Conservation (phyloP, 2,797 vertebrate species). For the Scomberomorus guttatus region DNA sequence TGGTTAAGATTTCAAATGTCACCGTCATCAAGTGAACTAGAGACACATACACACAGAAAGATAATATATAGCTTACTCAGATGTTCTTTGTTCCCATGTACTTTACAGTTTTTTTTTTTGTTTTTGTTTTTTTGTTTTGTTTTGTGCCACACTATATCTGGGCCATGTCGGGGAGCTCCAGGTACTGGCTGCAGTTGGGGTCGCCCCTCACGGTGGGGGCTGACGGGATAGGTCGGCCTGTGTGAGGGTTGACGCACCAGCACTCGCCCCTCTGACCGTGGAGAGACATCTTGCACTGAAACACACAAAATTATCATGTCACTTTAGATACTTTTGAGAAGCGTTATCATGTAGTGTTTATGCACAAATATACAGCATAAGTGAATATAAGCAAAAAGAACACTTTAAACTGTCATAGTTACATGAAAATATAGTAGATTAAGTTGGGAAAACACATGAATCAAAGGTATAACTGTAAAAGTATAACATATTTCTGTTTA, state of each 20-base stretch:
- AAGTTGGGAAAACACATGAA: neutral
- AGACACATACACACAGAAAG: slow-evolving; percentile 68
- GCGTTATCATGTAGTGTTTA: neutral
- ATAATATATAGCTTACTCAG: slow-evolving; percentile 80
- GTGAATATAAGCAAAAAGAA: no score
- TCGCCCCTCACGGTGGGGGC: slow-evolving; percentile 94
- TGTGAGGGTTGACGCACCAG: slow-evolving; percentile 97
- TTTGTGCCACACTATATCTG: slow-evolving; percentile 75
- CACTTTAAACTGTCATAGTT: no score
- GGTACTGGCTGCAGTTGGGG: slow-evolving; percentile 96
- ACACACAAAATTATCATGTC: slow-evolving; percentile 29
- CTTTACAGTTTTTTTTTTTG: slow-evolving; percentile 61
- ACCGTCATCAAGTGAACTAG: slow-evolving; percentile 59
- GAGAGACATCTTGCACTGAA: slow-evolving; percentile 98
- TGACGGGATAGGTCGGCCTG: slow-evolving; percentile 90
- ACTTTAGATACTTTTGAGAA: neutral
- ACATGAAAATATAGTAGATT: neutral
- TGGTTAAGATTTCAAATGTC: slow-evolving; percentile 64
- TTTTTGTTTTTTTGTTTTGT: slow-evolving; percentile 1
- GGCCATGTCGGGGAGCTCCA: slow-evolving; percentile 74
- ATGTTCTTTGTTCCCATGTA: slow-evolving; percentile 69
- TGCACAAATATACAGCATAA: neutral
- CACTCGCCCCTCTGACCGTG: slow-evolving; percentile 97
- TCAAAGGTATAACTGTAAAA: neutral
- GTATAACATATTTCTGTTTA: neutral